phyloP scores from a whole-genome alignment of 92 coral and sea anemone genomes.

The Muricea muricata region DNA sequence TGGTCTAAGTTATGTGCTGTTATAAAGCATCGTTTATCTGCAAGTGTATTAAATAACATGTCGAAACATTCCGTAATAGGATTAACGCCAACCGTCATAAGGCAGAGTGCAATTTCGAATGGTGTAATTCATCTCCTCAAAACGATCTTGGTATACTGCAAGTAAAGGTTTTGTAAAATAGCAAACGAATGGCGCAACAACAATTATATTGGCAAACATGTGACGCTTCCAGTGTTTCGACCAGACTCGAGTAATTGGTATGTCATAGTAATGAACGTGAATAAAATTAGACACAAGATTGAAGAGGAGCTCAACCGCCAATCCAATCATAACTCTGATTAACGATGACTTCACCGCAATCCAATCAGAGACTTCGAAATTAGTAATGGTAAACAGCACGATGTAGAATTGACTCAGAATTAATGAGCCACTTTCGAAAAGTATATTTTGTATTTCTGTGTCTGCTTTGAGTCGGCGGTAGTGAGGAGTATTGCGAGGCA shows the following conservation, averaged over 20 bases:
- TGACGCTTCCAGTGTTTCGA: constrained; percentile 64
- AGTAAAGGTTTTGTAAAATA: constrained; percentile 57
- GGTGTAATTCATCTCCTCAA: background rate
- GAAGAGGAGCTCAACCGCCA: constrained; percentile 69
- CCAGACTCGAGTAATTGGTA: constrained; percentile 68
- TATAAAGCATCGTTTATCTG: too few species aligned
- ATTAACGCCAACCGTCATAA: background rate
- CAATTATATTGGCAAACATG: constrained; percentile 38
- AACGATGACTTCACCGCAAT: constrained; percentile 18
- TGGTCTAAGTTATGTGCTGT: too few species aligned
- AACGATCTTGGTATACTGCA: constrained; percentile 11
- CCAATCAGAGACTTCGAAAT: background rate
- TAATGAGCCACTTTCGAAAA: constrained; percentile 60
- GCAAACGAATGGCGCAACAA: constrained; percentile 38
- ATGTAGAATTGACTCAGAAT: background rate
- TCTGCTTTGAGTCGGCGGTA: constrained; percentile 83
- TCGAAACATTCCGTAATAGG: too few species aligned
- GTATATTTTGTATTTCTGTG: constrained; percentile 71
- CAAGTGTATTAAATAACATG: too few species aligned
- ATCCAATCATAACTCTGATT: constrained; percentile 58
- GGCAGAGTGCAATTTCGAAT: constrained; percentile 19
- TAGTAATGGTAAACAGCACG: background rate
- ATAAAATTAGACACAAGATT: constrained; percentile 60
- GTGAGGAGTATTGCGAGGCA: constrained; percentile 60
- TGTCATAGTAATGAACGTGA: constrained; percentile 56